Evolutionary conservation across 1,140 invertebrate species (phyloP), one percentile per base, ranked within the genome.

Genomic region (Musca domestica): DNA sequence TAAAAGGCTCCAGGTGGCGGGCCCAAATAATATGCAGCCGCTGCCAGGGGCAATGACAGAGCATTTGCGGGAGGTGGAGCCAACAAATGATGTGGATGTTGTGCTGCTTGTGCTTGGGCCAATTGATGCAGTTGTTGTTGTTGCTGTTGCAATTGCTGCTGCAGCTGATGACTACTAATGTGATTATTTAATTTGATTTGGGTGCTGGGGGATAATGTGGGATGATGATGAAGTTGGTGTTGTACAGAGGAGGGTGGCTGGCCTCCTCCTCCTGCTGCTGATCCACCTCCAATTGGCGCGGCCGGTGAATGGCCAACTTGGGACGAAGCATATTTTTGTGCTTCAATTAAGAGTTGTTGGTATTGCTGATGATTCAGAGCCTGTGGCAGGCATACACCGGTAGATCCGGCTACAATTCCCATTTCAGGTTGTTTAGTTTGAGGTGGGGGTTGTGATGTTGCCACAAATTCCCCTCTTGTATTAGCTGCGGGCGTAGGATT

Each of bases 221-320:
- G 77, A 75, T 80, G 77, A 54, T 68, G 69, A 4, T 65, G 51
- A 15, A 4, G 51, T 17, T 52, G 14, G 10, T 51, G 66, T 20
- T 69, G 34, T 25, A 71, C 70, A 3, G 73, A 69, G n/a, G 66
- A 63, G 49, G 61, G 67, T 69, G 74, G 64, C 27, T 72, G 69
- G 48, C 17, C n/a, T 23, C 25, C 22, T 51, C 46, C 70, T 34
- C 54, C 54, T 47, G 71, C 67, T 2, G 5, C 61, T 54, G 25
- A 3, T 34, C 10, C 22, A 1, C 75, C 67, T 47, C 64, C 74
- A 67, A 90, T 87, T 48, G 88, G 78, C 46, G 83, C 74, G 23
- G 85, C 7, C 4, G 46, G 22, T 56, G 41, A 23, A 47, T 41
- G 34, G 34, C 17, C 10, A 9, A 41, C 5, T 41, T 41, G 34